A percentile compares a stretch with the other conserved stretches of the same genome.
phyloP scores from a whole-genome alignment of 2,888 invertebrate species.

The Petrophora chlorosata region DNA sequence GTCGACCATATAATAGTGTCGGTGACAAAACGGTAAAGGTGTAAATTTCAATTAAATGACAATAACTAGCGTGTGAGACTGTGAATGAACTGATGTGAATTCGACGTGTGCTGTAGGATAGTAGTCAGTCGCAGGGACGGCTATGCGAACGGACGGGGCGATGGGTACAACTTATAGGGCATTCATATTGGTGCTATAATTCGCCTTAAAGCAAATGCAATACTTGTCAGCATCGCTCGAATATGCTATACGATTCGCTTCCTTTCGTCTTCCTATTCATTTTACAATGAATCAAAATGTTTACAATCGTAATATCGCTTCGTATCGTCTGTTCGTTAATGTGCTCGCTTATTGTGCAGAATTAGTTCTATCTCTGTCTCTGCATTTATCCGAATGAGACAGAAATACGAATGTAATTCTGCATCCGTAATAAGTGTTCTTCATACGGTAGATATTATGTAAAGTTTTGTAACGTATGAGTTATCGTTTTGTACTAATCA shows the following conservation, averaged over 20 bases:
- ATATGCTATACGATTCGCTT: conserved; percentile 10
- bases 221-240: not conserved
- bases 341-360: conserved; percentile 58
- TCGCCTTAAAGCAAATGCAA: not conserved
- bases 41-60: conserved; percentile 76
- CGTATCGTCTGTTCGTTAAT: conserved; percentile 37
- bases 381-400: conserved; percentile 80
- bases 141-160: conserved; percentile 39
- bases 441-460: conserved; percentile 40
- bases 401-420: conserved; percentile 56
- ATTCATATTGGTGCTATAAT: conserved; percentile 23
- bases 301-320: conserved; percentile 15
- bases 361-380: conserved; percentile 66
- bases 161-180: conserved; percentile 19
- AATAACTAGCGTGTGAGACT: conserved; percentile 60
- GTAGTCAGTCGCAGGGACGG: conserved; percentile 43
- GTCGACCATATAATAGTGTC: conserved; percentile 41
- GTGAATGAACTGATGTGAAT: conserved; percentile 53
- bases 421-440: conserved; percentile 44
- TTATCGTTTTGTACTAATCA: conserved; percentile 51
- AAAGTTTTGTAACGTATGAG: conserved; percentile 45
- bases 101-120: conserved; percentile 48
- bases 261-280: conserved; percentile 18
- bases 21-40: conserved; percentile 63
- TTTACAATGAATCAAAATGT: conserved; percentile 15